These are phyloP conservation scores for Corythornis madagascariensis DNA, from an alignment of 2,113 vertebrate genomes.

Conservation along the genomic window DNA sequence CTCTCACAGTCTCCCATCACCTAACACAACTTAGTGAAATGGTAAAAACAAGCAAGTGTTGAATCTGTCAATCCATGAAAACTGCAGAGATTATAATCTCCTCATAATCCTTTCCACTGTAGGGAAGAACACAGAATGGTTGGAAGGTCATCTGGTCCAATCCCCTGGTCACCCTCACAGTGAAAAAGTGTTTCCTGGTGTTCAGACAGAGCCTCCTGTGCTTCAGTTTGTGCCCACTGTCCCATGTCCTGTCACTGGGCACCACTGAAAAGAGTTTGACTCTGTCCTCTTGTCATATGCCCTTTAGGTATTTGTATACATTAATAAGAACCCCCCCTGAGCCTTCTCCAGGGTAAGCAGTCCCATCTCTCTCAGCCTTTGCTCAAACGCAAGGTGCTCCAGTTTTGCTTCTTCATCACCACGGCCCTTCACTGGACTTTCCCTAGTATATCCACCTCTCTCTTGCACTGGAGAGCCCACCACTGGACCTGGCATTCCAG, in stretches of 20 bases:
- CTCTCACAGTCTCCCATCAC: background rate
- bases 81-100: background rate
- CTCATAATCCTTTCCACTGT: background rate
- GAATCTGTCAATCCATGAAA: background rate
- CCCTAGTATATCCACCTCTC: background rate
- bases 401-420: background rate
- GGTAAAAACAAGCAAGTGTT: background rate
- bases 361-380: background rate
- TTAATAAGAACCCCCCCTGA: background rate
- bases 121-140: background rate
- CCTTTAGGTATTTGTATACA: too few relatives aligned
- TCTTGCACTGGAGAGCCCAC: background rate
- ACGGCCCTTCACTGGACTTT: background rate
- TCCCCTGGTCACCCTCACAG: background rate
- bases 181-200: background rate
- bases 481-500: background rate
- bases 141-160: background rate
- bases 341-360: background rate
- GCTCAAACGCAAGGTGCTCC: background rate
- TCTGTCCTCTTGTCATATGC: fast-evolving
- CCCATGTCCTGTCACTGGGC: background rate
- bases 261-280: background rate
- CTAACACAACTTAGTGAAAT: background rate
- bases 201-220: background rate
- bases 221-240: background rate